A percentile compares a stretch with the other conserved stretches of the same genome.
These are phyloP conservation scores for Drosophila littoralis DNA, from an alignment of 1,140 invertebrate genomes.

Conservation along the genomic window DNA sequence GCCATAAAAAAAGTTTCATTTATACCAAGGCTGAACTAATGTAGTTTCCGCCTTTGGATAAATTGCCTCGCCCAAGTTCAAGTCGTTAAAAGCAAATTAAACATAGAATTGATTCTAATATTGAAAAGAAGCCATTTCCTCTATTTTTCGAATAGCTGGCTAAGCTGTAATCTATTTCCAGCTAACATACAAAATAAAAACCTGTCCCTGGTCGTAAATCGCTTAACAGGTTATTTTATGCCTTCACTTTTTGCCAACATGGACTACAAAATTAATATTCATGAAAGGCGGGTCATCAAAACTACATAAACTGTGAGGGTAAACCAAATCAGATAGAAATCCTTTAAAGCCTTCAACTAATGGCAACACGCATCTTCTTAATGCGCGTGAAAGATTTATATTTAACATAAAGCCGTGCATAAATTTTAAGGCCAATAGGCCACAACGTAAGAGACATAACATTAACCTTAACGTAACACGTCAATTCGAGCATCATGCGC, in stretches of 20 bases:
- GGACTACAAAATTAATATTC: slow-evolving; percentile 36
- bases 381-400: slow-evolving; percentile 59
- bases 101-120: not conserved
- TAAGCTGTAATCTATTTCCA: not conserved
- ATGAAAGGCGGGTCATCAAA: slow-evolving; percentile 43
- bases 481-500: slow-evolving; percentile 55
- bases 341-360: slow-evolving; percentile 21
- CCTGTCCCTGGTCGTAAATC: not conserved
- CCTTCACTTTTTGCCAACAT: not conserved
- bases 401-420: slow-evolving; percentile 65
- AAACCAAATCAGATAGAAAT: slow-evolving; percentile 29
- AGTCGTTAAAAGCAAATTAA: slow-evolving; percentile 3
- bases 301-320: slow-evolving; percentile 24
- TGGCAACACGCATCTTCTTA: slow-evolving; percentile 38
- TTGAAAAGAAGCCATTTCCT: not conserved
- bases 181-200: not conserved
- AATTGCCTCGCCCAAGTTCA: not conserved
- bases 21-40: not conserved
- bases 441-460: slow-evolving; percentile 34
- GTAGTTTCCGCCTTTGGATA: not conserved
- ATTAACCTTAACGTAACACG: slow-evolving; percentile 48
- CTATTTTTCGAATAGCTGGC: not conserved
- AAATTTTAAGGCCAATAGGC: slow-evolving; percentile 57
- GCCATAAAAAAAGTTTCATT: not conserved
- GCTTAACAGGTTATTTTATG: slow-evolving; percentile 8